These are phyloP conservation scores for Norana najaformis DNA, from an alignment of 2,888 invertebrate genomes.

Conservation along the genomic window DNA sequence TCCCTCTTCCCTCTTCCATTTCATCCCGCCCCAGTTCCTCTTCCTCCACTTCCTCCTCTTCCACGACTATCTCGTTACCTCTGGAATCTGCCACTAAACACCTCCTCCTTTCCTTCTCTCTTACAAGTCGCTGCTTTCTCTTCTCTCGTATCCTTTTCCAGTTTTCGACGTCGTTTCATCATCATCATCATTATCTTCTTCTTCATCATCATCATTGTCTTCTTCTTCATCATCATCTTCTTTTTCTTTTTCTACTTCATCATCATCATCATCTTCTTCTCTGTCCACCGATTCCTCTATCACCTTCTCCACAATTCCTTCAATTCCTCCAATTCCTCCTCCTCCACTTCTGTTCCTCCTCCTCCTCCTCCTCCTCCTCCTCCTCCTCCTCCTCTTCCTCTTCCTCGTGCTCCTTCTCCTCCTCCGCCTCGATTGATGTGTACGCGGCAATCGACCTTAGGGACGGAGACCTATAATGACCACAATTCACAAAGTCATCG, in stretches of 20 bases:
- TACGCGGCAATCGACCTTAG: background rate
- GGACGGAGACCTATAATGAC: background rate
- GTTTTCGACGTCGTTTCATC: background rate
- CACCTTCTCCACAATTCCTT: no score
- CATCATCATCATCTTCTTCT: background rate
- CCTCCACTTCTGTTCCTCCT: background rate
- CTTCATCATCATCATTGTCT: background rate
- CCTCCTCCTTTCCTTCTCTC: background rate
- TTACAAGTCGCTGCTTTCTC: background rate
- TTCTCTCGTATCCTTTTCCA: background rate
- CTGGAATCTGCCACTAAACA: no score
- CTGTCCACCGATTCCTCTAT: no score
- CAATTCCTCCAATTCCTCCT: background rate
- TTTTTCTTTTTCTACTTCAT: background rate
- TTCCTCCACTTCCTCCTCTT: no score
- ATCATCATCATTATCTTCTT: background rate
- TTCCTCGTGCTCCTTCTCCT: background rate
- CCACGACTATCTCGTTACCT: no score
- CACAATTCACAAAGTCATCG: conserved; percentile 13
- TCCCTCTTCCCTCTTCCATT: background rate
- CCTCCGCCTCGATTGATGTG: background rate
- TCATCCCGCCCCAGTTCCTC: no score
- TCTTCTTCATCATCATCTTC: background rate
- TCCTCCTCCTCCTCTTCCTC: background rate
- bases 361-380: background rate